Percentiles rank a stretch among this genome's conserved stretches.
Evolutionary conservation across 92 coral and sea anemone genomes (phyloP).

Genomic region (Palythoa grandis): DNA sequence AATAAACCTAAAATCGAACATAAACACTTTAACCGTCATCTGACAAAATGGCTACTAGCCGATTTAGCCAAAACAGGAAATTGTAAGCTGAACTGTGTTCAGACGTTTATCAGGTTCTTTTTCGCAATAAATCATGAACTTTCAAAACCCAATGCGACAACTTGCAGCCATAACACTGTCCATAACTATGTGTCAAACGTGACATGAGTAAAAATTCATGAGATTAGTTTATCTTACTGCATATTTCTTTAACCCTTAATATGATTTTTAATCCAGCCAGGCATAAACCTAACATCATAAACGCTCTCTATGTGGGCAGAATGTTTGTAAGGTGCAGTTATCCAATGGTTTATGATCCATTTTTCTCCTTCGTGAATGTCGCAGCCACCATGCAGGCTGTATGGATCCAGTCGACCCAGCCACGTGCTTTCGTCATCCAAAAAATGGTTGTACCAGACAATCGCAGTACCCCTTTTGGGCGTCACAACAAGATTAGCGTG

Average conservation of each 20-base stretch:
- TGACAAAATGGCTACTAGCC: too few species aligned
- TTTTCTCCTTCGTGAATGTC: constrained; percentile 63
- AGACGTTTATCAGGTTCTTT: too few species aligned
- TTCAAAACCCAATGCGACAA: too few species aligned
- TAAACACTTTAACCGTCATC: too few species aligned
- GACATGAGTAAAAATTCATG: too few species aligned
- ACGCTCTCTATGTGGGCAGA: constrained; percentile 23
- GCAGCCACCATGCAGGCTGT: constrained; percentile 59
- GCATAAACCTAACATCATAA: constrained; percentile 16
- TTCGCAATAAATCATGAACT: too few species aligned
- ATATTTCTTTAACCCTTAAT: neutral
- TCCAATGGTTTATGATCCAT: constrained; percentile 66
- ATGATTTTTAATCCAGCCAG: neutral
- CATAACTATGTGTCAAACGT: too few species aligned
- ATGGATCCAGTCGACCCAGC: constrained; percentile 49
- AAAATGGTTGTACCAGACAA: constrained; percentile 61
- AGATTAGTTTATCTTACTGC: too few species aligned
- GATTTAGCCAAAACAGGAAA: too few species aligned
- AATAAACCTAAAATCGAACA: too few species aligned
- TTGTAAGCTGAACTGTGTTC: too few species aligned
- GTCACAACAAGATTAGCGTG: constrained; percentile 49
- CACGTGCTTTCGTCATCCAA: constrained; percentile 47
- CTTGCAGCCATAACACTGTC: too few species aligned
- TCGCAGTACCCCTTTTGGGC: constrained; percentile 59
- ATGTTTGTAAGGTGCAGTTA: constrained; percentile 53